Evolutionary conservation across 2,797 vertebrate species (phyloP).

Genomic region (Enteromius radiatus): DNA sequence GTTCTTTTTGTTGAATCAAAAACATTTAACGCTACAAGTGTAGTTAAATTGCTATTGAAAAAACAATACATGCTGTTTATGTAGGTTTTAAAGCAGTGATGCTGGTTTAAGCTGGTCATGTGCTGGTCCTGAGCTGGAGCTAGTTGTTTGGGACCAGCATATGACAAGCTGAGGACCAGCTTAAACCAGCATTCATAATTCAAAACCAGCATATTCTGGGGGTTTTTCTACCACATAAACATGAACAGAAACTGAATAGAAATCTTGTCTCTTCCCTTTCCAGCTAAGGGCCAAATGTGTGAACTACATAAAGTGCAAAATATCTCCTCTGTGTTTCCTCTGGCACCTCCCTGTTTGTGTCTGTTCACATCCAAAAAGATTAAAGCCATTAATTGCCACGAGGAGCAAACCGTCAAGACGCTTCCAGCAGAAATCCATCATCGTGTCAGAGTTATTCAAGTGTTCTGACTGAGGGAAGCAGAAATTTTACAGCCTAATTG

Average conservation of each 20-base stretch:
- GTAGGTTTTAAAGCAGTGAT: too few species aligned
- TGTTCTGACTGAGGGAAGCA: conserved; percentile 33
- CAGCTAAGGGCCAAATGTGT: conserved; percentile 26
- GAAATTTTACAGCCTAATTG: conserved; percentile 19
- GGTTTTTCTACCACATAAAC: background rate
- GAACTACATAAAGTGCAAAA: conserved; percentile 54
- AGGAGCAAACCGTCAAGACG: conserved; percentile 37
- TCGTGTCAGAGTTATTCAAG: conserved; percentile 51
- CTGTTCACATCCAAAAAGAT: conserved; percentile 51
- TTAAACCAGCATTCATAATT: too few species aligned
- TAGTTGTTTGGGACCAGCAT: too few species aligned
- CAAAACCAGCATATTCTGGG: too few species aligned
- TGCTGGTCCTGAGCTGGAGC: too few species aligned
- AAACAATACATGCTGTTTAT: too few species aligned
- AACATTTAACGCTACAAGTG: background rate
- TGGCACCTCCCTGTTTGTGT: conserved; percentile 42
- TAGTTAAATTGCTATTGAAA: background rate
- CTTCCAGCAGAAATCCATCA: conserved; percentile 43
- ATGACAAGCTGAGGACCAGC: too few species aligned
- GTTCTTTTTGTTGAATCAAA: background rate
- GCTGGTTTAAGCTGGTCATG: too few species aligned
- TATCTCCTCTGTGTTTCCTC: conserved; percentile 55
- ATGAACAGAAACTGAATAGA: background rate
- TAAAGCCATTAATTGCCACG: conserved; percentile 54
- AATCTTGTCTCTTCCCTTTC: background rate